These are phyloP conservation scores for Gasterosteus aculeatus DNA, from an alignment of 2,113 vertebrate genomes.

Conservation along the genomic window DNA sequence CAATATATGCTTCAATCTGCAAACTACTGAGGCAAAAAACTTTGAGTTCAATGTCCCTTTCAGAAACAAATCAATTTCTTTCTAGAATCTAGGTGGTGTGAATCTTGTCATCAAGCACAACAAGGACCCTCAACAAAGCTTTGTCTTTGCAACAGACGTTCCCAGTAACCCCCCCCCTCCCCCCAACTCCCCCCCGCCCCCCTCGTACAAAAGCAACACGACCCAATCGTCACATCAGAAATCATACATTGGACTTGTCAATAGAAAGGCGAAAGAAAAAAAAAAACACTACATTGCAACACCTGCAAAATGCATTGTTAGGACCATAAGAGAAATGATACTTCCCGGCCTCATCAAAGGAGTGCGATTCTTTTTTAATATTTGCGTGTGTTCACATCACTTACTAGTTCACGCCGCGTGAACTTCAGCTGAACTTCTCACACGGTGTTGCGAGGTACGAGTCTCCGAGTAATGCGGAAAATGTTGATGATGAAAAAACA, in stretches of 20 bases:
- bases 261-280: slow-evolving; percentile 70
- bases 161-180: neutral
- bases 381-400: slow-evolving; percentile 55
- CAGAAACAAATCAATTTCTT: slow-evolving; percentile 35
- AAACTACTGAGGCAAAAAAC: slow-evolving; percentile 74
- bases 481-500: slow-evolving; percentile 49
- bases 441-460: slow-evolving; percentile 41
- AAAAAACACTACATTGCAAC: slow-evolving; percentile 72
- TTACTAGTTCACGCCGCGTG: slow-evolving; percentile 55
- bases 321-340: slow-evolving; percentile 71
- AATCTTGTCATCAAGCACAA: slow-evolving; percentile 56
- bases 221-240: slow-evolving; percentile 52
- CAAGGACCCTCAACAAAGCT: slow-evolving; percentile 33
- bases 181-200: neutral
- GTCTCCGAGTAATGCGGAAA: slow-evolving; percentile 55
- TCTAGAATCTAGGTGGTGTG: slow-evolving; percentile 25
- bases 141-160: slow-evolving; percentile 1
- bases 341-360: slow-evolving; percentile 84
- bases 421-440: slow-evolving; percentile 46
- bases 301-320: slow-evolving; percentile 82
- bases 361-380: slow-evolving; percentile 73
- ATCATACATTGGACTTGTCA: slow-evolving; percentile 64
- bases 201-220: slow-evolving; percentile 55
- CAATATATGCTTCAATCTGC: slow-evolving; percentile 67
- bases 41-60: slow-evolving; percentile 39